Conservation (phyloP, 1,140 invertebrate genomes). For the Drosophila mojavensis region DNA sequence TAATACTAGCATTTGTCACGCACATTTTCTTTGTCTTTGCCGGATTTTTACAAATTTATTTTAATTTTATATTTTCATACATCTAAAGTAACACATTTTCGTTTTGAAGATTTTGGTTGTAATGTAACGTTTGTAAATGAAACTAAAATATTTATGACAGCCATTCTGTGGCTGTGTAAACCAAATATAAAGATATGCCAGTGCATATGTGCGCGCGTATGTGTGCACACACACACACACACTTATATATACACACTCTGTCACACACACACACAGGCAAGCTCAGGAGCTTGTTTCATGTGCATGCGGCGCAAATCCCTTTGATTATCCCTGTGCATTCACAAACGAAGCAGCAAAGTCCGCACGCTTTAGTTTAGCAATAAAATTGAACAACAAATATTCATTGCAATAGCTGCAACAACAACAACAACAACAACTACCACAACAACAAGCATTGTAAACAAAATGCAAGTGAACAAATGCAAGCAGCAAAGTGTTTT, state of each 20-base stretch:
- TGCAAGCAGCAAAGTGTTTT: constrained; percentile 11
- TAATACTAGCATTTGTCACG: no score
- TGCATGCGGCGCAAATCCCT: constrained; percentile 48
- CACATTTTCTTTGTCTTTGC: neutral
- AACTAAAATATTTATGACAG: constrained; percentile 69
- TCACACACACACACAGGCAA: neutral
- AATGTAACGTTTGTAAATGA: constrained; percentile 40
- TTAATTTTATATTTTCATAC: neutral
- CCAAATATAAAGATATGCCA: constrained; percentile 33
- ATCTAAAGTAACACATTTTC: neutral
- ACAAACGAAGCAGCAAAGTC: constrained; percentile 45
- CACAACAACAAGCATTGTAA: constrained; percentile 19
- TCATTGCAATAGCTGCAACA: constrained; percentile 32
- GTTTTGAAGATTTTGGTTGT: constrained; percentile 5
- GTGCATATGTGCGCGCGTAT: neutral
- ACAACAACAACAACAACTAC: constrained; percentile 12
- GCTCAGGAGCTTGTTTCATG: constrained; percentile 15
- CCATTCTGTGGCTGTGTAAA: constrained; percentile 33
- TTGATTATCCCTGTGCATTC: constrained; percentile 56
- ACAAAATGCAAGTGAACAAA: constrained; percentile 21
- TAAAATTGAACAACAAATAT: constrained; percentile 58
- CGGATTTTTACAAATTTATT: neutral
- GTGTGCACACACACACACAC: neutral
- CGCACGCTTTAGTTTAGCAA: constrained; percentile 42
- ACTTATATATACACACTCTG: constrained; percentile 1